Evolutionary conservation across 2,888 invertebrate genomes (phyloP).

Genomic region (Ecliptopera silaceata): DNA sequence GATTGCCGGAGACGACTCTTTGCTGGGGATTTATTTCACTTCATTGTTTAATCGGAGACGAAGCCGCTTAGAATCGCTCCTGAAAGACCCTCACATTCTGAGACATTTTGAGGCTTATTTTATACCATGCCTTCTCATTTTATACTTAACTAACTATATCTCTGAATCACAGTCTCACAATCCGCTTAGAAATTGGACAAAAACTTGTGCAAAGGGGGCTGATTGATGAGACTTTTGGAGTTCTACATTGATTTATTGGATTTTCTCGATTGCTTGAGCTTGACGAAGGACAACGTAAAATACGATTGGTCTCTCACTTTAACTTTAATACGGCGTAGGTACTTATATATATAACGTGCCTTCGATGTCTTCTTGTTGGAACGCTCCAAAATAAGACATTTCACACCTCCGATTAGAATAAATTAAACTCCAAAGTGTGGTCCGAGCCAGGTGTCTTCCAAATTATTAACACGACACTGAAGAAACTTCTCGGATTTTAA

Average conservation of each 20-base stretch:
- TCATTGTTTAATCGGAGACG: constrained; percentile 37
- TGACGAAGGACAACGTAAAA: not conserved
- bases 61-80: constrained; percentile 18
- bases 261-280: constrained; percentile 3
- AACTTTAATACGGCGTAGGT: no score
- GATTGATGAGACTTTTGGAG: constrained; percentile 24
- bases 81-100: constrained; percentile 1
- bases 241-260: constrained; percentile 25
- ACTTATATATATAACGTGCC: not conserved
- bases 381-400: constrained; percentile 17
- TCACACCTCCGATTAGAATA: constrained; percentile 27
- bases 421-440: constrained; percentile 21
- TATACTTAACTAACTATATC: not conserved
- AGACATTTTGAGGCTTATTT: constrained; percentile 1
- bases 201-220: constrained; percentile 15
- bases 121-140: constrained; percentile 2
- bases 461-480: constrained; percentile 71
- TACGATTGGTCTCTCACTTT: not conserved
- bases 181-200: constrained; percentile 20
- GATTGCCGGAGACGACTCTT: constrained; percentile 31
- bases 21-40: constrained; percentile 34
- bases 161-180: constrained; percentile 6
- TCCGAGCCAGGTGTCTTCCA: constrained; percentile 61
- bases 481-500: constrained; percentile 70
- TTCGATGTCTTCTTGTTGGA: not conserved